Evolutionary conservation across 1,140 invertebrate species (phyloP), one percentile per base, ranked within the genome.

Genomic region (Lysiphlebus fabarum): DNA sequence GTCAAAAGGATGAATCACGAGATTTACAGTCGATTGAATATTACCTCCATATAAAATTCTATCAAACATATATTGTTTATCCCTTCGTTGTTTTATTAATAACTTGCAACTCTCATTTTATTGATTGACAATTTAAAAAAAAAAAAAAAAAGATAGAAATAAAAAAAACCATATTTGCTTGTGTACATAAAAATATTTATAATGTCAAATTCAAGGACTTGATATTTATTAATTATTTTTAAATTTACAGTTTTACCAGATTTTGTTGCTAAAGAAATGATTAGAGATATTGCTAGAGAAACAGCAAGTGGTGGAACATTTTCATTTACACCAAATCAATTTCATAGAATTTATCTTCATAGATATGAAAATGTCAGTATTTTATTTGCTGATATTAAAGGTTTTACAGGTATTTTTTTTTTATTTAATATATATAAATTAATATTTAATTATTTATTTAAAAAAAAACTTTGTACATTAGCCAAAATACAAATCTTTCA

Each of bases 291-390:
- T 50, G 86, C 90, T 0, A 81, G 81, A 54, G 87, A 89, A 67
- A 88, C 90, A 59, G 88, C 90, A 64, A 81, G 84, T 55, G 86
- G 86, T 33, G 85, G 84, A 3, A 77, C 84, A 6, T 78, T 79
- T 50, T 81, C 81, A 6, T 89, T 90, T 65, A 84, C 87, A 53
- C 88, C 89, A 10, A 85, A 88, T 70, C 95, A 95, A 74, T 99
- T 99, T 77, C 95, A 98, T 72, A 93, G 97, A 71, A 93, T 99
- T 58, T 99, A 98, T 78, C 95, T 99, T 54, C 94, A 98, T 75
- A 86, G 93, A 49, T 95, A 98, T 74, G 92, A 98, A 70, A 90
- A 97, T 71, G 96, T 99, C 51, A 97, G 92, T 74, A 99, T 99
- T 68, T 82, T 99, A 1, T 99, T 98, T 76, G 96, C 97, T 10